Evolutionary conservation across 2,113 vertebrate genomes (phyloP), one percentile per base, ranked within the genome.

Genomic region (Trematomus loennbergii): DNA sequence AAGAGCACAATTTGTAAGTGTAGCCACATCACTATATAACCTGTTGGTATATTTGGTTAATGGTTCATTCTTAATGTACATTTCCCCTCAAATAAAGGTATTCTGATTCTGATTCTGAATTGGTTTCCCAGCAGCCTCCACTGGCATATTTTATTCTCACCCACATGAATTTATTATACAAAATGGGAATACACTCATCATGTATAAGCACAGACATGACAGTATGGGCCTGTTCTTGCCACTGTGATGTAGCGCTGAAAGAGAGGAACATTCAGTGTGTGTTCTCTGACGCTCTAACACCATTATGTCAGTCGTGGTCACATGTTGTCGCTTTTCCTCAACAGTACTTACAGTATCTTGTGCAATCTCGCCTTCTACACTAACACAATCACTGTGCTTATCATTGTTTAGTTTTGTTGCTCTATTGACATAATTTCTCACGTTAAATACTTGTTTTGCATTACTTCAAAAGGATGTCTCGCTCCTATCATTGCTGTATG

Each of bases 381-480:
- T 87, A 86, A 89, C 77, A 79, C 74, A 81, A 29, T 52, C 13
- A 20, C 61, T 74, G 13, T 48, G 57, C 77, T 72, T 79, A 62
- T 22, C 45, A 18, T 72, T 68, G 13, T 57, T 52, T 62, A 2
- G 12, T 72, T 2, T 17, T 20, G 36, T 5, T 66, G 46, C 13
- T 33, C n/a, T 43, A 33, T 59, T 55, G 6, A 72, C 18, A 71
- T 1, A 4, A 52, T 62, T 53, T 64, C 46, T 59, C 6, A 33
- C 67, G 43, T 69, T 67, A 4, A 49, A 59, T 59, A 5, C 48
- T 36, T 71, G 48, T 64, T 70, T 62, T 3, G 17, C 63, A 48
- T 63, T 54, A 22, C 71, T 66, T 58, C 49, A 1, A 49, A 61
- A 62, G 3, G 22, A 13, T 65, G 22, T 77, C 45, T 40, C 52